These are phyloP conservation scores for Drosophila melanica DNA, from an alignment of 1,140 invertebrate species.

Conservation along the genomic window DNA sequence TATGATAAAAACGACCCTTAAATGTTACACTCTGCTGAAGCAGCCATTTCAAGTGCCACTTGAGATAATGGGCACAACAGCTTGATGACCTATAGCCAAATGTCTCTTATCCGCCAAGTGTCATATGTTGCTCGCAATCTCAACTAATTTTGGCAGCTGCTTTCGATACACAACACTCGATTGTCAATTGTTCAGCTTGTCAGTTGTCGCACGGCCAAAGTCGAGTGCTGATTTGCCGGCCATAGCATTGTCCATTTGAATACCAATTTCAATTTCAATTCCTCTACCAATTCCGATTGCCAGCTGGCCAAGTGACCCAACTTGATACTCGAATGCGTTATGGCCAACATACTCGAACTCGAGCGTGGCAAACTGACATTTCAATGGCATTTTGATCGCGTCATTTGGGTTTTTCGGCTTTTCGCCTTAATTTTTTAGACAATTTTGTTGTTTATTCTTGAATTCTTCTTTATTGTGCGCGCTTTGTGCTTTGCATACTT, in stretches of 20 bases:
- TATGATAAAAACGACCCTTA: not conserved
- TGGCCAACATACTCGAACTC: conserved; percentile 7
- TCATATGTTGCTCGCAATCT: conserved; percentile 15
- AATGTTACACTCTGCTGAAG: not conserved
- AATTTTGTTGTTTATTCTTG: conserved; percentile 17
- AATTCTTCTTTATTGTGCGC: conserved; percentile 11
- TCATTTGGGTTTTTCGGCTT: conserved; percentile 27
- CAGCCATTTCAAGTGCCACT: conserved; percentile 16
- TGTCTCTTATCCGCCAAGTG: conserved; percentile 9
- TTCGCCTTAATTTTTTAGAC: conserved; percentile 58
- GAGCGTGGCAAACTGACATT: conserved; percentile 26
- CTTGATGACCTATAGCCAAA: conserved; percentile 4
- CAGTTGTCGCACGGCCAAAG: conserved; percentile 22
- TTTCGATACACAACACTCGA: conserved; percentile 14
- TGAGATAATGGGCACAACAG: conserved; percentile 10
- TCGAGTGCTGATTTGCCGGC: conserved; percentile 17
- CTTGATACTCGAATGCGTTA: conserved; percentile 18
- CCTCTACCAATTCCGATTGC: conserved; percentile 7
- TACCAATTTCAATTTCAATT: conserved; percentile 5
- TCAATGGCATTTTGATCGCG: conserved; percentile 42
- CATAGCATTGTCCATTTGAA: conserved; percentile 1
- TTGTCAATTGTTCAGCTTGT: conserved; percentile 22
- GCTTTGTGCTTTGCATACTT: conserved; percentile 58
- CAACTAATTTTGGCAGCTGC: conserved; percentile 38
- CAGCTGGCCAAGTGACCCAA: conserved; percentile 26